These are phyloP conservation scores for Phytoseiulus persimilis DNA, from an alignment of 2,888 invertebrate species.

Conservation along the genomic window DNA sequence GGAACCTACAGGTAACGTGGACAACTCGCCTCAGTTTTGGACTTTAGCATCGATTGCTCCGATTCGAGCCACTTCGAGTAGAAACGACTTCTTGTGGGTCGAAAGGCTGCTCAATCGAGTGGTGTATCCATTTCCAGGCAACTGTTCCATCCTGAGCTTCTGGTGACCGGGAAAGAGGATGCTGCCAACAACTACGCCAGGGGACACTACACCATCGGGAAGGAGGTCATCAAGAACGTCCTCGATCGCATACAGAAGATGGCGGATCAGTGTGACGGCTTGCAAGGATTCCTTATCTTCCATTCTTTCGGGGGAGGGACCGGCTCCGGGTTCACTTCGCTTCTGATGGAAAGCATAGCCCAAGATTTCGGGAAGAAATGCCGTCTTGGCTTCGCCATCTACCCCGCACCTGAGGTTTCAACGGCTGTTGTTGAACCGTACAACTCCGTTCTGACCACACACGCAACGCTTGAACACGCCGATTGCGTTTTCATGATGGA, in stretches of 20 bases:
- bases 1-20: background rate
- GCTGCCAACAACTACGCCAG: slow-evolving; percentile 7
- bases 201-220: slow-evolving; percentile 20
- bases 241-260: background rate
- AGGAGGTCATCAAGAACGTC: background rate
- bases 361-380: slow-evolving; percentile 27
- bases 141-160: slow-evolving; percentile 8
- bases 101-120: too few species aligned
- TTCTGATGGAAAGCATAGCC: slow-evolving; percentile 52
- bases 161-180: slow-evolving; percentile 12
- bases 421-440: slow-evolving; percentile 70
- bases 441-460: slow-evolving; percentile 63
- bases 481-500: slow-evolving; percentile 62
- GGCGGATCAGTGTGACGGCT: slow-evolving; percentile 13
- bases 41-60: too few species aligned
- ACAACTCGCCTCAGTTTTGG: background rate
- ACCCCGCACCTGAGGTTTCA: slow-evolving; percentile 50
- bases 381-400: slow-evolving; percentile 51
- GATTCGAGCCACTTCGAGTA: too few species aligned
- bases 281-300: slow-evolving; percentile 16
- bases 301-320: slow-evolving; percentile 54
- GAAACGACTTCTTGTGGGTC: too few species aligned
- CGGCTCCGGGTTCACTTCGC: slow-evolving; percentile 54
- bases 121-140: background rate
- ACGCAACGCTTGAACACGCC: slow-evolving; percentile 56